Evolutionary conservation across 2,113 vertebrate species (phyloP).

Genomic region (Telmatochromis sp.): DNA sequence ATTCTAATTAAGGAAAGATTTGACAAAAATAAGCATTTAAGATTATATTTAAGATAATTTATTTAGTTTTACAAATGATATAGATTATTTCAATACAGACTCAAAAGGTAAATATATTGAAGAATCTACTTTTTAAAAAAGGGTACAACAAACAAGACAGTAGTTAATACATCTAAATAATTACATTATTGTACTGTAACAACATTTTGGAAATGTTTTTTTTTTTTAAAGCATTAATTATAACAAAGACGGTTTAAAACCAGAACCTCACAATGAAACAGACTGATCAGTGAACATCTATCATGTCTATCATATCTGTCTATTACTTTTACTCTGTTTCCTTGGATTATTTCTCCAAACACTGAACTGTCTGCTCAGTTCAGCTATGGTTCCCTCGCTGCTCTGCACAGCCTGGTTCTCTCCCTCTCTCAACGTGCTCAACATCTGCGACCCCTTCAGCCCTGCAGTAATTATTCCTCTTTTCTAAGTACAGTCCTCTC

Average conservation of each 20-base stretch:
- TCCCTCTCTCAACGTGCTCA: background rate
- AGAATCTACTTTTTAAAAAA: background rate
- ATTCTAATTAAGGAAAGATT: background rate
- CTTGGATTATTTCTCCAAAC: background rate
- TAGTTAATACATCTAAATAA: background rate
- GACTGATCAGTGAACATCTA: background rate
- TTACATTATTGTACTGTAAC: background rate
- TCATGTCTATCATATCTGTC: background rate
- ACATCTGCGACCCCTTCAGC: background rate
- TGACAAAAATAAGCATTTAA: background rate
- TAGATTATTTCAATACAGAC: background rate
- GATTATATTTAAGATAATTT: fast-evolving
- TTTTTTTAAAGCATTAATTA: background rate
- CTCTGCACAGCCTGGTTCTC: background rate
- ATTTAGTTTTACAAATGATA: background rate
- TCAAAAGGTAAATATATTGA: background rate
- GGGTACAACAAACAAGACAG: background rate
- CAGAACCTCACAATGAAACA: background rate
- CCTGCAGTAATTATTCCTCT: background rate
- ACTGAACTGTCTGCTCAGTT: background rate
- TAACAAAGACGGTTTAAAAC: fast-evolving
- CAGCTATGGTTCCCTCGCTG: background rate
- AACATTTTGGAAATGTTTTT: background rate
- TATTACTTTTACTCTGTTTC: background rate
- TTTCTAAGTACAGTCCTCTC: background rate